A percentile compares a stretch with the other conserved stretches of the same genome.
Conservation (phyloP, 2,888 invertebrate species). For the Phengaris arion region DNA sequence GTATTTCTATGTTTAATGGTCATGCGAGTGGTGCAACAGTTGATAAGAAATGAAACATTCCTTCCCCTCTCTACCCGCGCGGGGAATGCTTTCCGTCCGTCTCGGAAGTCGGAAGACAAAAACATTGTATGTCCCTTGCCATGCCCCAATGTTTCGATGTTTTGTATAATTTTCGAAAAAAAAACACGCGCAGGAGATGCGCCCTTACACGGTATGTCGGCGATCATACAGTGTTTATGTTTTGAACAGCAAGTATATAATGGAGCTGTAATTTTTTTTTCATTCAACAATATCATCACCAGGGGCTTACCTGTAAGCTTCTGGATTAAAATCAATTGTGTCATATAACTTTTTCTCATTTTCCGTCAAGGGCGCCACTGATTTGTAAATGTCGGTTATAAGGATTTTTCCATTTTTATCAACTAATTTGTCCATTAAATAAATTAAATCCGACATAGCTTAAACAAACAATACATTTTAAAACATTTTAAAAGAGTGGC, state of each 20-base stretch:
- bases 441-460: constrained; percentile 94
- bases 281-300: not conserved
- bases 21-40: too few species aligned
- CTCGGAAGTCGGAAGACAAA: too few species aligned
- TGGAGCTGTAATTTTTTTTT: not conserved
- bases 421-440: constrained; percentile 89
- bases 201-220: too few species aligned
- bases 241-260: not conserved
- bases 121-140: too few species aligned
- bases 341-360: constrained; percentile 87
- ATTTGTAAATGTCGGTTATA: constrained; percentile 89
- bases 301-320: constrained; percentile 82
- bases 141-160: too few species aligned
- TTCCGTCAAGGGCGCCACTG: constrained; percentile 86
- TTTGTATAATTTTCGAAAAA: too few species aligned
- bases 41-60: too few species aligned
- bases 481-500: not conserved
- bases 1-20: too few species aligned
- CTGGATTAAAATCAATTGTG: constrained; percentile 91
- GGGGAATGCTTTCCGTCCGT: too few species aligned
- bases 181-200: too few species aligned
- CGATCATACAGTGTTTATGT: not conserved
- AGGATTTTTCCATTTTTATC: constrained; percentile 93
- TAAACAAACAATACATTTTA: constrained; percentile 44
- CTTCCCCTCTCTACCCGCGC: too few species aligned